These are phyloP conservation scores for Tonatia bakeri DNA, from an alignment of 2,113 vertebrate genomes.

Conservation along the genomic window DNA sequence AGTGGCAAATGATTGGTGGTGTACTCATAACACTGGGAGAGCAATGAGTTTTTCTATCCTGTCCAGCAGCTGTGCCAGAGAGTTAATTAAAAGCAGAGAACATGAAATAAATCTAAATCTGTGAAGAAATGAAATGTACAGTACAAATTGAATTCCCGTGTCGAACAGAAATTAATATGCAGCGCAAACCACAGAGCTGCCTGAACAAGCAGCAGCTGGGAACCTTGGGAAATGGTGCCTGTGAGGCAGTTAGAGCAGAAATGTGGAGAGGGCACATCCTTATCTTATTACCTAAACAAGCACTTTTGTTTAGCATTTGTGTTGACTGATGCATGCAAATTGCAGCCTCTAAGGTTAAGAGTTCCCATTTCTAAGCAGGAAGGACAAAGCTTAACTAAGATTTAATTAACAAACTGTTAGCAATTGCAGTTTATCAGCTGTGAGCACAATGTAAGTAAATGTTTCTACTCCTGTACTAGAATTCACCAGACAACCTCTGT, in stretches of 20 bases:
- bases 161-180: constrained; percentile 89
- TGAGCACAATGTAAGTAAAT: constrained; percentile 77
- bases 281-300: constrained; percentile 78
- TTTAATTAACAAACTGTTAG: constrained; percentile 82
- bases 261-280: constrained; percentile 74
- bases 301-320: constrained; percentile 67
- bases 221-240: constrained; percentile 78
- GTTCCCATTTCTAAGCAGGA: constrained; percentile 73
- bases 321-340: constrained; percentile 76
- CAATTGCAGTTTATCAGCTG: constrained; percentile 78
- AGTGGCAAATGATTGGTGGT: constrained; percentile 95
- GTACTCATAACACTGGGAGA: constrained; percentile 85
- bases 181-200: constrained; percentile 81
- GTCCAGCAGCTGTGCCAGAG: constrained; percentile 87
- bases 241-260: constrained; percentile 64
- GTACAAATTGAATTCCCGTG: constrained; percentile 93
- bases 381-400: constrained; percentile 81
- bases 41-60: constrained; percentile 91
- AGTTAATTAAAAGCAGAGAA: constrained; percentile 97
- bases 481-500: constrained; percentile 62
- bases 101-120: constrained; percentile 96
- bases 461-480: constrained; percentile 70
- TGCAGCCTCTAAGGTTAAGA: constrained; percentile 71
- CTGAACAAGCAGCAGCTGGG: constrained; percentile 81
- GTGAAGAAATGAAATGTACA: constrained; percentile 93